A percentile compares a stretch with the other conserved stretches of the same genome.
These are phyloP conservation scores for Coreius guichenoti DNA, from an alignment of 2,797 vertebrate species.

Conservation along the genomic window DNA sequence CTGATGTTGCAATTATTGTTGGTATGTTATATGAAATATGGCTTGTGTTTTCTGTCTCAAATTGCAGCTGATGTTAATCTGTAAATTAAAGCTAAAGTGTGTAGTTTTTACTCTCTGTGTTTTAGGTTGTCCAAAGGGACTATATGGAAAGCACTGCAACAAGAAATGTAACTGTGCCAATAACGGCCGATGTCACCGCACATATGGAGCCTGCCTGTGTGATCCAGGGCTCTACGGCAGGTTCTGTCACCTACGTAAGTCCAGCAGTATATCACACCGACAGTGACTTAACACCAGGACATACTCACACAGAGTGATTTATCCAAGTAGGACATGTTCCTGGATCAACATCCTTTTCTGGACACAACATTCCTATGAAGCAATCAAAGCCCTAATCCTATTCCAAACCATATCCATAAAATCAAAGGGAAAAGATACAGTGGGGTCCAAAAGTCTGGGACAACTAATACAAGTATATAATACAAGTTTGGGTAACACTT, in stretches of 20 bases:
- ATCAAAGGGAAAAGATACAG: conserved; percentile 3
- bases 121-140: conserved; percentile 87
- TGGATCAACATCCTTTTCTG: neutral
- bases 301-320: conserved; percentile 6
- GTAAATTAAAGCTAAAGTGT: neutral
- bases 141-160: conserved; percentile 83
- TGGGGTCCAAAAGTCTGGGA: neutral
- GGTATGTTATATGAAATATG: neutral
- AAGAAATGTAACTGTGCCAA: conserved; percentile 88
- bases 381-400: neutral
- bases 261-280: neutral
- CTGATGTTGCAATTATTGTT: neutral
- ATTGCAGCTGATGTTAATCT: neutral
- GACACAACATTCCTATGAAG: neutral
- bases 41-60: neutral
- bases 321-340: neutral
- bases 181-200: conserved; percentile 84
- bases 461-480: neutral
- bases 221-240: conserved; percentile 86
- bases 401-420: conserved; percentile 19
- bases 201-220: conserved; percentile 85
- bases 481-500: neutral
- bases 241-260: conserved; percentile 84
- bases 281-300: neutral
- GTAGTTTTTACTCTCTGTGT: neutral